These are phyloP conservation scores for Operophtera brumata DNA, from an alignment of 2,888 invertebrate species.

Conservation along the genomic window DNA sequence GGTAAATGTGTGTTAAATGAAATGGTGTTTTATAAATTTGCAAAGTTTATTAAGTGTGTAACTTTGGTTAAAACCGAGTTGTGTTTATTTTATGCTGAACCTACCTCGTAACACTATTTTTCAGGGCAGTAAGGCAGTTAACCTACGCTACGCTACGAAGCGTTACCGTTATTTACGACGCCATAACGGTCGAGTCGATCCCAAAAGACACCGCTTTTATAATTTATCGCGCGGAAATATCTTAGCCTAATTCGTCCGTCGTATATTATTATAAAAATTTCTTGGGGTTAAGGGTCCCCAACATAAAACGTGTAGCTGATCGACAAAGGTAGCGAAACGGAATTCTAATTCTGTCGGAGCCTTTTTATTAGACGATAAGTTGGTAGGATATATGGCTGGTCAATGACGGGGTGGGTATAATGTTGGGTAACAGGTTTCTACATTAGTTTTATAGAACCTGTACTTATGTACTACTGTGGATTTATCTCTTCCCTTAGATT, in stretches of 20 bases:
- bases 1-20: too few species aligned
- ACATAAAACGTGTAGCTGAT: slow-evolving; percentile 32
- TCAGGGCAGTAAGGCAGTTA: background rate
- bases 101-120: too few species aligned
- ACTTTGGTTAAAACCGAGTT: too few species aligned
- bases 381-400: slow-evolving; percentile 4
- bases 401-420: background rate
- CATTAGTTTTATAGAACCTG: background rate
- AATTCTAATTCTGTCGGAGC: slow-evolving; percentile 14
- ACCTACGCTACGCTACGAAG: slow-evolving; percentile 10
- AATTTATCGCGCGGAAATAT: slow-evolving; percentile 67
- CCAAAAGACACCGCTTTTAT: slow-evolving; percentile 48
- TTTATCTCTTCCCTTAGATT: too few species aligned
- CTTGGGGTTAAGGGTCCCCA: slow-evolving; percentile 54
- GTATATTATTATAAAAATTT: slow-evolving; percentile 72
- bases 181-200: slow-evolving; percentile 38
- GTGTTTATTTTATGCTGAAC: too few species aligned
- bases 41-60: too few species aligned
- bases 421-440: background rate
- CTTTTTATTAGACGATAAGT: slow-evolving; percentile 20
- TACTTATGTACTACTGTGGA: too few species aligned
- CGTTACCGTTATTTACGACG: slow-evolving; percentile 36
- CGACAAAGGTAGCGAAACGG: slow-evolving; percentile 8
- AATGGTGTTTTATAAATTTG: too few species aligned
- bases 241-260: slow-evolving; percentile 63